These are phyloP conservation scores for Drosophila kuntzei DNA, from an alignment of 2,888 invertebrate species.

Conservation along the genomic window DNA sequence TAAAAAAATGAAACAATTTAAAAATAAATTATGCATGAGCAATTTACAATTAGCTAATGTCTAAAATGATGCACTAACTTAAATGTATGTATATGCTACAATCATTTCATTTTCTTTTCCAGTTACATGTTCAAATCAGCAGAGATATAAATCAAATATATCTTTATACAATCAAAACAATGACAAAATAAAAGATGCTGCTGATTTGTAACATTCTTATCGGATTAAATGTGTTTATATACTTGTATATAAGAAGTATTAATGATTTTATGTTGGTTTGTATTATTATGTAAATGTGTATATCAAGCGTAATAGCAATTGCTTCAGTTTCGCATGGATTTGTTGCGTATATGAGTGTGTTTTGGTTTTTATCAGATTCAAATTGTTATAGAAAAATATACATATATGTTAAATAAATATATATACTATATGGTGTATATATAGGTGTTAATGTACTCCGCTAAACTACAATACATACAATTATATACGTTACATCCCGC, in stretches of 20 bases:
- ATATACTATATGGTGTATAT: conserved; percentile 46
- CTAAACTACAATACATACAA: conserved; percentile 62
- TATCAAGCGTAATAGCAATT: conserved; percentile 80
- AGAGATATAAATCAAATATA: conserved; percentile 33
- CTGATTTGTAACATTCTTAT: conserved; percentile 35
- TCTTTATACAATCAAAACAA: conserved; percentile 20
- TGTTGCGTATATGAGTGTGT: conserved; percentile 66
- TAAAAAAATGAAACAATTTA: conserved; percentile 29
- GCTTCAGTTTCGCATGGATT: conserved; percentile 69
- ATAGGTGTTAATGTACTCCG: conserved; percentile 49
- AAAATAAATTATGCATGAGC: conserved; percentile 50
- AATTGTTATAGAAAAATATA: conserved; percentile 76
- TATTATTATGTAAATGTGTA: conserved; percentile 47
- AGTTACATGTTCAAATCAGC: conserved; percentile 70
- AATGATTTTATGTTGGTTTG: conserved; percentile 28
- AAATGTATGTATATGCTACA: conserved; percentile 43
- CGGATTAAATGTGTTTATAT: conserved; percentile 17
- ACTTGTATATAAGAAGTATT: conserved; percentile 29
- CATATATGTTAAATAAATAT: conserved; percentile 56
- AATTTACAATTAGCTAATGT: conserved; percentile 52
- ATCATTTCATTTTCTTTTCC: conserved; percentile 32
- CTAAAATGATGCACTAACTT: conserved; percentile 49
- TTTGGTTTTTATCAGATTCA: conserved; percentile 75
- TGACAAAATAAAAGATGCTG: conserved; percentile 24
- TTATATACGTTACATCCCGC: conserved; percentile 5